Base-by-base conservation (phyloP, 2,888 invertebrate genomes). In the Coenonympha arcania region DNA sequence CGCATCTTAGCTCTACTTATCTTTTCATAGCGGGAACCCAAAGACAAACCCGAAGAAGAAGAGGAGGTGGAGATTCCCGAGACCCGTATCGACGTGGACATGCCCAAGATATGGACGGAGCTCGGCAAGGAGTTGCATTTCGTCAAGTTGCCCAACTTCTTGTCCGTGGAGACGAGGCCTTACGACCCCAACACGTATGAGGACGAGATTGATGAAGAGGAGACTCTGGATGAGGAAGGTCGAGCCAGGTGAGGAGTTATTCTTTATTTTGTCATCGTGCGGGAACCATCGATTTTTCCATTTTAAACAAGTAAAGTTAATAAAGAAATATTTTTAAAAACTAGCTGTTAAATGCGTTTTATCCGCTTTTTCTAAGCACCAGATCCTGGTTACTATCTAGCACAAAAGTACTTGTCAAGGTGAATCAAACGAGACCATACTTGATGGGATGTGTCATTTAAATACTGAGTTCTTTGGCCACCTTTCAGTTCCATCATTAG, bases 141-240 rank as follows among this genome's bases (percentile, higher is more conserved):
- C 65, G 96, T 99, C 0, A 98, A 99, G 73, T 81, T 99, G 51
- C 99, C 99, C 2, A 99, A 99, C 81, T 99, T 99, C 80, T 90
- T 99, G 68, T 98, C 98, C 0, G 97, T 99, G 31, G 99, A 99
- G 76, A 98, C 98, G 0, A 88, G 98, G 57, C 99, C 99, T 0
- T 99, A 98, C 70, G 98, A 99, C 71, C 91, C 93, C 0, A 93
- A 91, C 54, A 95, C 95, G 0, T 99, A 99, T 73, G 99, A 99
- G 74, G 98, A 99, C 80, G 99, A 99, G 86, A 95, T 98, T 59
- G 99, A 99, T 70, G 99, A 99, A 64, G 98, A 99, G 74, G 98
- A 98, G 75, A 95, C 96, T 0, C 83, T 98, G 62, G 99, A 99
- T 71, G 99, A 99, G 69, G 99, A 99, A 86, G 99, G 99, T 66